Base-by-base conservation (phyloP, 2,888 invertebrate species). In the Meiosimyza platycephala region DNA sequence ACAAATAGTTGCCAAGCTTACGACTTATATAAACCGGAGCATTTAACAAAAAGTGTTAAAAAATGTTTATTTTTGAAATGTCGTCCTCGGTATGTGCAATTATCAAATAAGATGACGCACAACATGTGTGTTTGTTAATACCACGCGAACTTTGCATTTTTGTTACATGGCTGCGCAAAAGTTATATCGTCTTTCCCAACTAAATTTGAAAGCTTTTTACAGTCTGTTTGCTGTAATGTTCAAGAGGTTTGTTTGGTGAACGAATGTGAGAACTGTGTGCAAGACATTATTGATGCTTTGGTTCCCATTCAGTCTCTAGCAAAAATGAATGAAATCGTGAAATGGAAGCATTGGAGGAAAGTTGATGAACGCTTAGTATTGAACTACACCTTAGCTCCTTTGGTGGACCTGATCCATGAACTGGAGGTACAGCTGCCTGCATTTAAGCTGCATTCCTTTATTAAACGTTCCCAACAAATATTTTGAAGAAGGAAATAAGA, bases 291-390 rank as follows among this genome's bases (percentile, higher is more conserved):
- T 59, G 52, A 70, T 65, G 70, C 55, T 73, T 64, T 73, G 64
- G 60, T 73, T 51, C 73, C 69, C 52, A 59, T 70, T 70, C 33
- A 33, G 63, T 73, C 70, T 51, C 33, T 47, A 50, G 65, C 59
- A n/a, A 50, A 74, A 74, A 50, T 74, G 54, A 63, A 74, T 50
- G 50, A 65, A 60, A 50, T 66, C 40, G 62, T 72, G 11, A 67
- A 72, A 67, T 69, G 59, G 69, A 73, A 51, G 50, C 66, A 72
- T 63, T 74, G 74, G 74, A 72, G 74, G 72, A 72, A 72, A 72
- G 51, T 72, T 70, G 74, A 72, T 71, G 67, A 71, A 47, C 70
- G 72, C 67, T 60, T 68, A 72, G 62, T 62, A 68, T 71, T 71
- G 68, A 64, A 64, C 59, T 67, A 71, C 52, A 63, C 67, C 47